Evolutionary conservation across 2,797 vertebrate genomes (phyloP).

Genomic region (Furcifer pardalis): DNA sequence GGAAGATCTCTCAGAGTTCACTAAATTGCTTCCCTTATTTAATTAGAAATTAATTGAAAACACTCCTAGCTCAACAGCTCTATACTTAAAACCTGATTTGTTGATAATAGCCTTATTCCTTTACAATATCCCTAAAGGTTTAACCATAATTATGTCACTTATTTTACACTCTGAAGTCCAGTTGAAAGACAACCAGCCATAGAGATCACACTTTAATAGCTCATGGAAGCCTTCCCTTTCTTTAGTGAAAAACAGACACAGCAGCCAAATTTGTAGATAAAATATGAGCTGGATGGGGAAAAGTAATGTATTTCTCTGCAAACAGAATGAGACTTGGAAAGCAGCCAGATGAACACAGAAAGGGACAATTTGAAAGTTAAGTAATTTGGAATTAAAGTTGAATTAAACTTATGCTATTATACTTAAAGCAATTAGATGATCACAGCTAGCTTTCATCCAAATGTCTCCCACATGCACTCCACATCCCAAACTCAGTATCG

Average conservation of each 20-base stretch:
- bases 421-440: neutral
- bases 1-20: slow-evolving; percentile 75
- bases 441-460: slow-evolving; percentile 2
- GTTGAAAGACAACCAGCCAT: slow-evolving; percentile 56
- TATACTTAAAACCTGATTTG: slow-evolving; percentile 73
- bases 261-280: neutral
- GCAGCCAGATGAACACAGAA: neutral
- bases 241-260: neutral
- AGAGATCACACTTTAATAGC: slow-evolving; percentile 28
- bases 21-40: slow-evolving; percentile 83
- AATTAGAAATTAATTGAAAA: slow-evolving; percentile 86
- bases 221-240: neutral
- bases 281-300: neutral
- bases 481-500: neutral
- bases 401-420: neutral
- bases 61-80: slow-evolving; percentile 74
- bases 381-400: neutral
- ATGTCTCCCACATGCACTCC: neutral
- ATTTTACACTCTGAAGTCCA: slow-evolving; percentile 67
- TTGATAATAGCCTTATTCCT: slow-evolving; percentile 79
- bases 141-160: slow-evolving; percentile 72
- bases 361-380: neutral
- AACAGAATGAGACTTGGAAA: neutral
- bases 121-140: slow-evolving; percentile 72
- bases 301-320: neutral